These are phyloP conservation scores for Gracilinanus agilis DNA, from an alignment of 2,113 vertebrate genomes.

Conservation along the genomic window DNA sequence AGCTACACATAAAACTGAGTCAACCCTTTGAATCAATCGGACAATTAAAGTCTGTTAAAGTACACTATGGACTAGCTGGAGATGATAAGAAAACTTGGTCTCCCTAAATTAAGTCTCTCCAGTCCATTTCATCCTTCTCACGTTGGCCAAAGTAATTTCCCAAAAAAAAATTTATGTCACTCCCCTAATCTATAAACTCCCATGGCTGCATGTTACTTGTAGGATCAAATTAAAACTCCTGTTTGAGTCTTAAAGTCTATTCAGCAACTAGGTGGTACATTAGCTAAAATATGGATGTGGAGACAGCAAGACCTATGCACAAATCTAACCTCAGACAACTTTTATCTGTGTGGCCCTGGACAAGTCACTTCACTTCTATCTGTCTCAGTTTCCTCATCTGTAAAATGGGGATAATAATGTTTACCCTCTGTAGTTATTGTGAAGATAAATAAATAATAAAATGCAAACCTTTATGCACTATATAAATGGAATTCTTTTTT, in stretches of 20 bases:
- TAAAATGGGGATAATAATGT: neutral
- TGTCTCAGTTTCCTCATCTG: neutral
- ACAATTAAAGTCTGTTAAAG: neutral
- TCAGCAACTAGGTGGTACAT: neutral
- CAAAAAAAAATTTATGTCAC: neutral
- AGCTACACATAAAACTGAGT: neutral
- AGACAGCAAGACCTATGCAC: neutral
- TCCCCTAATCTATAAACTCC: neutral
- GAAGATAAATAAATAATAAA: neutral
- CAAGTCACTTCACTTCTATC: neutral
- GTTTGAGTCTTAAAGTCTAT: neutral
- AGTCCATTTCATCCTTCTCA: neutral
- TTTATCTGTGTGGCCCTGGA: neutral
- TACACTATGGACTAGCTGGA: slow-evolving; percentile 22
- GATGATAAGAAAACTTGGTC: neutral
- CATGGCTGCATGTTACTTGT: neutral
- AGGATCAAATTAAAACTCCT: neutral
- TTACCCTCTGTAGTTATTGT: neutral
- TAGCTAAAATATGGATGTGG: neutral
- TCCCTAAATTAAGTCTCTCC: neutral
- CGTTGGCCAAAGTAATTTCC: neutral
- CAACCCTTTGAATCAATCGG: neutral
- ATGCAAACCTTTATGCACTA: neutral
- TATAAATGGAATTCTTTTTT: neutral
- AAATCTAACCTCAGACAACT: neutral